phyloP scores from a whole-genome alignment of 2,888 invertebrate species.

The Crossocerus cetratus region DNA sequence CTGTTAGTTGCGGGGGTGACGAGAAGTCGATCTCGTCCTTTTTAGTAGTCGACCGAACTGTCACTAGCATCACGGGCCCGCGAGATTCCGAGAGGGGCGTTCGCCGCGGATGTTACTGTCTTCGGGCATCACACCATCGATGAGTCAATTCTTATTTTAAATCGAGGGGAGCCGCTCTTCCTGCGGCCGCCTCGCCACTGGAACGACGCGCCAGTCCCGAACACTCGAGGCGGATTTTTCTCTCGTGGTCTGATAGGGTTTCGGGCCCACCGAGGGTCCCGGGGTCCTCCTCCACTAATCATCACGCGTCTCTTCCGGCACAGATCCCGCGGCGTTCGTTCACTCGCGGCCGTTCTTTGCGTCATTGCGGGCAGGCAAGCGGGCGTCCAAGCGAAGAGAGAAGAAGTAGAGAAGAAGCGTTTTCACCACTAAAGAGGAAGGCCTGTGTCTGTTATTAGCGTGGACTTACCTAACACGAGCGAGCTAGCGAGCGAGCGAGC shows the following conservation, averaged over 20 bases:
- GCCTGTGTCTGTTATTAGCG: conserved; percentile 34
- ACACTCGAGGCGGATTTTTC: background rate
- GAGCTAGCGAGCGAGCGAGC: conserved; percentile 68
- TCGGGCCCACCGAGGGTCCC: background rate
- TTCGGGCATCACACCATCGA: background rate
- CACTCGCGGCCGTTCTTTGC: background rate
- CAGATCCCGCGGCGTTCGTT: background rate
- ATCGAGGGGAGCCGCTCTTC: background rate
- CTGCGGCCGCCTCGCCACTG: background rate
- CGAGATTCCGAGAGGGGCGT: too few species aligned
- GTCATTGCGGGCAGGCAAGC: background rate
- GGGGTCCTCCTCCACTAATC: background rate
- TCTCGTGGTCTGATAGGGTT: background rate
- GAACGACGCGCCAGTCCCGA: background rate
- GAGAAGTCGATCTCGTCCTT: too few species aligned
- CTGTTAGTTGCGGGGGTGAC: too few species aligned
- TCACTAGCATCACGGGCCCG: too few species aligned
- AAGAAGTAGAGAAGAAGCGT: conserved; percentile 21
- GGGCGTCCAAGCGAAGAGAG: background rate
- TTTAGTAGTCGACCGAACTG: too few species aligned
- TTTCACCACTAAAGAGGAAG: conserved; percentile 10
- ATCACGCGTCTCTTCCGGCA: background rate
- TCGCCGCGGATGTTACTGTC: too few species aligned
- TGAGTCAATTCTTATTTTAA: conserved; percentile 5
- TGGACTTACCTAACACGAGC: conserved; percentile 76